These are phyloP conservation scores for Drosophila nigricruria DNA, from an alignment of 2,888 invertebrate species.

Conservation along the genomic window DNA sequence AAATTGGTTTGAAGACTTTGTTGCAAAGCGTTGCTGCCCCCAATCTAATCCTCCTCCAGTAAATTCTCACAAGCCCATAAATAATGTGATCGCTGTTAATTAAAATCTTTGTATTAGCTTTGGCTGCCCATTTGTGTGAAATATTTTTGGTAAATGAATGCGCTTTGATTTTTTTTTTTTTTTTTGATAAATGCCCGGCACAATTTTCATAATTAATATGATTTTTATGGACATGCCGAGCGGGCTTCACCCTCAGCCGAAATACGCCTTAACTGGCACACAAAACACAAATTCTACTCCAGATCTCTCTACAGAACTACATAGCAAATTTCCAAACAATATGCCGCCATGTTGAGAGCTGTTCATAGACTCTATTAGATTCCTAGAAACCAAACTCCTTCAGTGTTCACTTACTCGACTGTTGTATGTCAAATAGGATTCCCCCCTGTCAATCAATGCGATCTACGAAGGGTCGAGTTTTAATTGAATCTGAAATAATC, in stretches of 20 bases:
- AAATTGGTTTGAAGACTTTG: conserved; percentile 13
- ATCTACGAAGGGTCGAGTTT: conserved; percentile 46
- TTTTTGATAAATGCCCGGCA: conserved; percentile 50
- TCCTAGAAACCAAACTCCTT: conserved; percentile 49
- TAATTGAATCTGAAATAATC: conserved; percentile 71
- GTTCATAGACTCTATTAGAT: conserved; percentile 34
- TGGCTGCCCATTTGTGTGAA: conserved; percentile 50
- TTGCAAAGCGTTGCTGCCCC: background rate
- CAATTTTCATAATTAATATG: conserved; percentile 57
- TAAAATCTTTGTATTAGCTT: conserved; percentile 63
- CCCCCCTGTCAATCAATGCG: conserved; percentile 67
- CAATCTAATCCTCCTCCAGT: background rate
- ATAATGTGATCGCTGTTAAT: conserved; percentile 67
- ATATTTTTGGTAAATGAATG: conserved; percentile 58
- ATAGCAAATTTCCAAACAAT: conserved; percentile 32
- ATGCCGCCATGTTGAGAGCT: conserved; percentile 46
- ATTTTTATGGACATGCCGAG: conserved; percentile 48
- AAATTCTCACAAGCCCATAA: conserved; percentile 60
- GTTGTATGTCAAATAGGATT: conserved; percentile 38
- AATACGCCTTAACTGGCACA: conserved; percentile 36
- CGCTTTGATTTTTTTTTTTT: conserved; percentile 33
- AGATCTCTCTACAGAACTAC: background rate
- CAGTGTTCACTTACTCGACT: conserved; percentile 11
- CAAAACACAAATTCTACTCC: background rate
- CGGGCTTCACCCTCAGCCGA: conserved; percentile 26